Percentiles rank a stretch among this genome's conserved stretches.
Evolutionary conservation across 2,113 vertebrate species (phyloP).

Genomic region (Alligator sinensis): DNA sequence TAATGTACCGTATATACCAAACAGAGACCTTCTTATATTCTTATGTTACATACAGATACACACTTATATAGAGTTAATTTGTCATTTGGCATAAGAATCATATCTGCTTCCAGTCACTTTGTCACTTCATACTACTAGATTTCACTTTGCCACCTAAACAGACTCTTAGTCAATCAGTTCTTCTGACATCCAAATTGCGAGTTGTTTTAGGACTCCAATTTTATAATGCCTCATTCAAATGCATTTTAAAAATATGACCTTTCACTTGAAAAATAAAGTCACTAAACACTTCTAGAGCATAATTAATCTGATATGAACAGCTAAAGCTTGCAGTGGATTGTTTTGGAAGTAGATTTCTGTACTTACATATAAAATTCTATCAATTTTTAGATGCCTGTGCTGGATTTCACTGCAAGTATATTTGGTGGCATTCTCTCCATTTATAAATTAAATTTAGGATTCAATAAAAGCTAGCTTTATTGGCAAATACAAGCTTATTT

Average conservation of each 20-base stretch:
- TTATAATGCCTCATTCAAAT: not conserved
- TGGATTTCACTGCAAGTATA: not conserved
- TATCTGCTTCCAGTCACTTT: not conserved
- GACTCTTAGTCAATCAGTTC: not conserved
- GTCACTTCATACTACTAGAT: not conserved
- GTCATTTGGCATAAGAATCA: too few relatives aligned
- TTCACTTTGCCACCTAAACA: not conserved
- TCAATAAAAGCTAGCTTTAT: not conserved
- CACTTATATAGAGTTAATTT: too few relatives aligned
- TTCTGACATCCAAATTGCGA: not conserved
- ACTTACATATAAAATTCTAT: not conserved
- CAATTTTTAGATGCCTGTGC: not conserved
- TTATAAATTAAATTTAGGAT: not conserved
- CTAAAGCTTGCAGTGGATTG: not conserved
- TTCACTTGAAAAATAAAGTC: not conserved
- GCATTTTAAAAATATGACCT: not conserved
- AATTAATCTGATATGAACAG: not conserved
- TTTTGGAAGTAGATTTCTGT: not conserved
- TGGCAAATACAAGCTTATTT: not conserved
- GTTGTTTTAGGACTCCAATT: not conserved
- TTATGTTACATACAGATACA: too few relatives aligned
- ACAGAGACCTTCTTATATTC: too few relatives aligned
- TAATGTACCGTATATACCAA: not conserved
- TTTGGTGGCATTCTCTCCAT: rapidly evolving
- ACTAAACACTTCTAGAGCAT: not conserved